Evolutionary conservation across 2,888 invertebrate genomes (phyloP).

Genomic region (Idaea dimidiata): DNA sequence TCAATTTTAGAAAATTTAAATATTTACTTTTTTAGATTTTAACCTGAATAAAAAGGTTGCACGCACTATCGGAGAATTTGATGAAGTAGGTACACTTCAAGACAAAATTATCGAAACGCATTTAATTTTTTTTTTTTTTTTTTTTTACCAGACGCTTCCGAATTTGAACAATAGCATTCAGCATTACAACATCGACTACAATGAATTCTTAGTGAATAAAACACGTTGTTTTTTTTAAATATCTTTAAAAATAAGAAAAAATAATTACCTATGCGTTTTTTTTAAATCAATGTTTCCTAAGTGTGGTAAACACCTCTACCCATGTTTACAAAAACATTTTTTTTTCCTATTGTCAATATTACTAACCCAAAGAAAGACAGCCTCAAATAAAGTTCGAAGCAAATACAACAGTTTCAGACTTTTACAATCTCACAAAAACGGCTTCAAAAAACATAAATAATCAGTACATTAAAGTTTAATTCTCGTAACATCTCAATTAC

Average conservation of each 20-base stretch:
- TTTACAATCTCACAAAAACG: not conserved
- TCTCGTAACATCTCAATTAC: not conserved
- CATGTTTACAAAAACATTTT: too few relatives aligned
- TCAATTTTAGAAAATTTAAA: not conserved
- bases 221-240: too few relatives aligned
- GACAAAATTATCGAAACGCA: not conserved
- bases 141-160: too few relatives aligned
- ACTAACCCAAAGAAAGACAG: not conserved
- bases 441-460: not conserved
- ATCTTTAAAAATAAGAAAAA: too few relatives aligned
- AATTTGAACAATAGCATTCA: not conserved
- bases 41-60: not conserved
- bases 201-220: too few relatives aligned
- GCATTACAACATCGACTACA: too few relatives aligned
- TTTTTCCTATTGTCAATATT: too few relatives aligned
- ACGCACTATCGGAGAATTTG: not conserved
- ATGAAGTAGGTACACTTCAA: not conserved
- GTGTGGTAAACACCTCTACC: too few relatives aligned
- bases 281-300: too few relatives aligned
- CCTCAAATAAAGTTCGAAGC: not conserved
- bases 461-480: not conserved
- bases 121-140: too few relatives aligned
- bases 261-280: too few relatives aligned
- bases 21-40: not conserved
- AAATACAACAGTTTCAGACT: not conserved